Conservation (phyloP, 2,113 vertebrate genomes). For the Trogon surrucura region DNA sequence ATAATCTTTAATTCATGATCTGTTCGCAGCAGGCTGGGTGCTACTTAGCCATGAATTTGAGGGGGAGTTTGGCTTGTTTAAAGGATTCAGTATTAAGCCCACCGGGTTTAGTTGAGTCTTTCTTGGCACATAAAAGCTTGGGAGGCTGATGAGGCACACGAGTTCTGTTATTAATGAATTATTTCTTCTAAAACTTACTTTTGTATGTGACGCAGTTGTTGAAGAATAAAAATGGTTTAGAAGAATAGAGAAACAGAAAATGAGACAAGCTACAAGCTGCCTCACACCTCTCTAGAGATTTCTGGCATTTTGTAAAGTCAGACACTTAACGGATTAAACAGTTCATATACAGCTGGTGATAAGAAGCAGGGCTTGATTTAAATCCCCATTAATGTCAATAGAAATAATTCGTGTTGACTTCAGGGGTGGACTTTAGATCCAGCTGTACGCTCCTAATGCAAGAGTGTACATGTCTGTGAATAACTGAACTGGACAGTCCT, state of each 20-base stretch:
- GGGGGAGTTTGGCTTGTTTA: slow-evolving; percentile 3
- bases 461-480: background rate
- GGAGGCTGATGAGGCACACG: background rate
- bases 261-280: background rate
- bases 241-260: background rate
- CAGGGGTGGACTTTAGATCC: background rate
- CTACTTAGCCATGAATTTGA: background rate
- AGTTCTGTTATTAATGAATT: background rate
- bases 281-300: background rate
- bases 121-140: background rate
- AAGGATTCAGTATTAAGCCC: background rate
- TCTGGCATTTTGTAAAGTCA: background rate
- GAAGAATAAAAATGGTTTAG: background rate
- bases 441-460: background rate
- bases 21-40: background rate
- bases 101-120: background rate
- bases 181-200: background rate
- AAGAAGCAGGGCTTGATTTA: background rate
- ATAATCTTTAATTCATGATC: slow-evolving; percentile 46
- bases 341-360: background rate
- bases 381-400: background rate
- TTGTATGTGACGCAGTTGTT: background rate
- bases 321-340: background rate
- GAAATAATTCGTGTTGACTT: background rate
- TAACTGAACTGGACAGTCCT: background rate